Base-by-base conservation (phyloP, 2,113 vertebrate species). In the Apteryx owenii region DNA sequence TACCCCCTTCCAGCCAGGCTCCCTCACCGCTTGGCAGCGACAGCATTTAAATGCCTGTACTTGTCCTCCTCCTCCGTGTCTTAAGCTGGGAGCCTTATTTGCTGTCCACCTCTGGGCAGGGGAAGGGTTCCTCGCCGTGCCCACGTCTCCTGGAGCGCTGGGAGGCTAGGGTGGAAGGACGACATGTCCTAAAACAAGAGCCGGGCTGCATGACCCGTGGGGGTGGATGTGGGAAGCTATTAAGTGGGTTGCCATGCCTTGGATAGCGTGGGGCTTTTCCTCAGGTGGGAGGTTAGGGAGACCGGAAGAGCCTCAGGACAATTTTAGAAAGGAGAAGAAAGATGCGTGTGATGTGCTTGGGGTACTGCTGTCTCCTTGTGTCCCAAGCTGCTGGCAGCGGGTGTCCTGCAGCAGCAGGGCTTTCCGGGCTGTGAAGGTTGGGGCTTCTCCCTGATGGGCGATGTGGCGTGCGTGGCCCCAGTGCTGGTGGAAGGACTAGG, bases 221-320 rank as follows among this genome's bases (percentile, higher is more conserved):
- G 5, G 89, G 51, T 73, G 36, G 25, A 21, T 33, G 81, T 0
- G 1, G 80, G 46, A 89, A 51, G 56, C 46, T 83, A 12, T 86
- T 90, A 76, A 83, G 90, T 82, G 71, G 48, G 38, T 46, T 89
- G 89, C 1, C 11, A 42, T 28, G 62, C 29, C 2, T 81, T 48
- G 75, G 13, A 2, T 8, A 58, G 84, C 1, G 38, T 92, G 94
- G 89, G 94, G 96, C 92, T 92, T 95, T 79, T 89, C 86, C 90
- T 89, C 12, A 81, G 90, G 85, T 83, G 46, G 80, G 78, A 94
- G 88, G 80, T 14, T 80, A 29, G 36, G 40, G 91, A 95, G 66
- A 66, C 73, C 36, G 58, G 78, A 29, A 85, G 31, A 65, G 80
- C 68, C 86, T 96, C 8, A 0, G 81, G 81, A 88, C 48, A 46